Evolutionary conservation across 2,888 invertebrate species (phyloP).

Genomic region (Zhuqinia jingwanae): DNA sequence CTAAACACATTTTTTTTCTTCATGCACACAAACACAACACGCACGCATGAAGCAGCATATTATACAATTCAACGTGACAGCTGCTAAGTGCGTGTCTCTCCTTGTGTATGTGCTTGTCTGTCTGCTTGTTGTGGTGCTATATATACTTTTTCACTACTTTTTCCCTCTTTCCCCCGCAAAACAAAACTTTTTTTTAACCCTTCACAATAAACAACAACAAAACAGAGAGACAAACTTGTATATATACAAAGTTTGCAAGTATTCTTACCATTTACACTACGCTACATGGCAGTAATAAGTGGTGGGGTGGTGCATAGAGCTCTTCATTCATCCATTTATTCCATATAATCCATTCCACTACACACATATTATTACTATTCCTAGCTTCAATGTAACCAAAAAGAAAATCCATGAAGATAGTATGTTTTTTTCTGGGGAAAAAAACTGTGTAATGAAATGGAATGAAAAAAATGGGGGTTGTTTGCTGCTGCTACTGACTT

Average conservation of each 20-base stretch:
- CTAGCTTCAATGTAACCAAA: neutral
- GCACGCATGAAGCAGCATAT: neutral
- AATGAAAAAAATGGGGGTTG: neutral
- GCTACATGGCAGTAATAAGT: neutral
- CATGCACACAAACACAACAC: too few relatives aligned
- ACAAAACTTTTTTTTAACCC: constrained; percentile 17
- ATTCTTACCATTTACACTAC: neutral
- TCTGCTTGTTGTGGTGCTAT: neutral
- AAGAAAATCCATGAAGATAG: too few relatives aligned
- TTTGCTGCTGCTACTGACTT: neutral
- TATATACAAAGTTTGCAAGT: constrained; percentile 1
- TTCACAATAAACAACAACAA: constrained; percentile 4
- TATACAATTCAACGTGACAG: constrained; percentile 40
- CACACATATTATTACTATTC: neutral
- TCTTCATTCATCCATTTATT: neutral
- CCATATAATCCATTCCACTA: neutral
- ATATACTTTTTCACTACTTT: neutral
- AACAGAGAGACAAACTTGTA: neutral
- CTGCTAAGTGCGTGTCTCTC: constrained; percentile 43
- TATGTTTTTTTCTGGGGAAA: neutral
- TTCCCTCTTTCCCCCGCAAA: neutral
- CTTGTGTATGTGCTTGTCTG: neutral
- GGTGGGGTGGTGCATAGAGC: too few relatives aligned
- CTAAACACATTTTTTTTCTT: too few relatives aligned
- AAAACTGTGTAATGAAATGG: neutral